Evolutionary conservation across 2,113 vertebrate species (phyloP), one percentile per base, ranked within the genome.

Genomic region (Spea bombifrons): DNA sequence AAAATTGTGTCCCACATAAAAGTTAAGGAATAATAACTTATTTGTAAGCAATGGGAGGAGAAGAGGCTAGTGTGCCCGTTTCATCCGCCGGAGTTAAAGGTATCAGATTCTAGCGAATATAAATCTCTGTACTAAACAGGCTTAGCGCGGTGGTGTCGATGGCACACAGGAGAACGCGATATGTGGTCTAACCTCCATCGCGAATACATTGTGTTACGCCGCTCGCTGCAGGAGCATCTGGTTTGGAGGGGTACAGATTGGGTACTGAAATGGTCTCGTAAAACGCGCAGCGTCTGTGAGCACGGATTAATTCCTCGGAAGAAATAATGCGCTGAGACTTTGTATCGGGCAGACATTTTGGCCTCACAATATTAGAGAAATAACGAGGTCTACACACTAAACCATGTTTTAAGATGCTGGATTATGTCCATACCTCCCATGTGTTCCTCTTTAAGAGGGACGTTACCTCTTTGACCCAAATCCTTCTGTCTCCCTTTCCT

Each of bases 1-100:
- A 67, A 73, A 73, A 59, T 73, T 80, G 63, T 73, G 44, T 63
- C 75, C 68, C 83, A 80, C 84, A 84, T 82, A 72, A 84, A 83
- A 78, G 80, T 71, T 17, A 0, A 81, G 82, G 66, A 82, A 82
- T 83, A 74, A 69, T 66, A 77, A 66, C 10, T 78, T 76, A 47
- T 68, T 71, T 73, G 75, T 68, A 69, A 81, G 59, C 16, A 52
- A 75, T 10, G 50, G 59, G 69, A 75, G 75, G 8, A 78, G 8
- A 75, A 66, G 45, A 61, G 55, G 50, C 83, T 70, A 15, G 53
- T 47, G 16, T 76, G 73, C 45, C 47, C n/a, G 43, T 64, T 48
- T 65, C 43, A 53, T 0, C 3, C 17, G 3, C 16, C 67, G 46
- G 5, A 68, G 53, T 53, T 59, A 43, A 73, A 52, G 70, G 47